A percentile compares a stretch with the other conserved stretches of the same genome.
Conservation (phyloP, 2,888 invertebrate species). For the Periphyllus acericola region DNA sequence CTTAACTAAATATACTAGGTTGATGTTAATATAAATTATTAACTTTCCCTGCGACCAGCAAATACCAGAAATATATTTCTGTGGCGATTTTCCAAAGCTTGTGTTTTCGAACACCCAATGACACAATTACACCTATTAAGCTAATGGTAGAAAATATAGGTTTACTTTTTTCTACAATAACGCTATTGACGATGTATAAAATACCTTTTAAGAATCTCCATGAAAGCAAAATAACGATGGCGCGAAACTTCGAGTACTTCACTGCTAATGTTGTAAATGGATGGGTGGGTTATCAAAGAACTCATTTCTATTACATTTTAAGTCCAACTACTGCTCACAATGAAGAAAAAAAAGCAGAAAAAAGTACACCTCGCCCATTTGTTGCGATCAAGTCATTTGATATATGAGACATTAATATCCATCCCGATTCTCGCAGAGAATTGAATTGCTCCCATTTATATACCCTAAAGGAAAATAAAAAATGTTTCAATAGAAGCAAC, state of each 20-base stretch:
- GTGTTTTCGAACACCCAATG: background rate
- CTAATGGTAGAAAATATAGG: background rate
- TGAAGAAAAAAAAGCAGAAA: background rate
- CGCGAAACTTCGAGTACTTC: background rate
- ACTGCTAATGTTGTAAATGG: background rate
- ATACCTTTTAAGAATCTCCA: background rate
- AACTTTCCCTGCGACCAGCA: no score
- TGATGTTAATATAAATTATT: no score
- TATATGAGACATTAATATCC: slow-evolving; percentile 9
- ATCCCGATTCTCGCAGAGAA: background rate
- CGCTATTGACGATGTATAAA: background rate
- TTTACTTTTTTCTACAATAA: background rate
- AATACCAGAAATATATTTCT: no score
- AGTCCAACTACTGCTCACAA: background rate
- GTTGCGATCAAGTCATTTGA: slow-evolving; percentile 21
- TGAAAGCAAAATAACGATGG: background rate
- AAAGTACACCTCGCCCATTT: background rate
- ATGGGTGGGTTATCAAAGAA: background rate
- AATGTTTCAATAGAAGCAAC: background rate
- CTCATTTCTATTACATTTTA: background rate
- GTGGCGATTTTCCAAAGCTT: no score
- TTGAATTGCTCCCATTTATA: slow-evolving; percentile 8
- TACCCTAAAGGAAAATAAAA: slow-evolving; percentile 8
- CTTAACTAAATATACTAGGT: no score
- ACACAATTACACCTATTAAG: background rate